Base-by-base conservation (phyloP, 2,113 vertebrate species). In the Charina bottae region DNA sequence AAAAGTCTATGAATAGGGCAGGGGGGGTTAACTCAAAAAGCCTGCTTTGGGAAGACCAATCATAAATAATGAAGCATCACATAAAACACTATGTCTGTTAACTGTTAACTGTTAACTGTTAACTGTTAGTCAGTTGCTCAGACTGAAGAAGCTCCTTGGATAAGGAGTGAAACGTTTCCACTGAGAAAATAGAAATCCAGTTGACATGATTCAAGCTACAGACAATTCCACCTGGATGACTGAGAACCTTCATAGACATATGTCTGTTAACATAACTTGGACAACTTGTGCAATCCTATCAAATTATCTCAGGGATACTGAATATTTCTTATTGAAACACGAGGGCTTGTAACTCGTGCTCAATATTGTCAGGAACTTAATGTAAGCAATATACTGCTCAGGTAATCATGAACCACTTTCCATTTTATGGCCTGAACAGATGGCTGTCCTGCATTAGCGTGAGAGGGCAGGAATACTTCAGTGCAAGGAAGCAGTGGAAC, bases 351-450 rank as follows among this genome's bases (percentile, higher is more conserved):
- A 89, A 56, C 1, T 94, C 87, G 42, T 8, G 42, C 37, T 78
- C 12, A 62, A 0, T 93, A 13, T 56, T 60, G 37, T 56, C 42
- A 15, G 13, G 46, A 26, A 42, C n/a, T 8, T 92, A 58, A 84
- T 19, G 59, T 62, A 86, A 58, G 33, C 85, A 92, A 93, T 90
- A 85, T 62, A 59, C 85, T 90, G 55, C 85, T 94, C 93, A 94
- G 93, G 90, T 89, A 92, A 2, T 85, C 33, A 0, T 92, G 90
- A 94, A 95, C 96, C 56, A 91, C 19, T 72, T 94, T 93, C 92
- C 11, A 64, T 87, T 89, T 94, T 89, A 83, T 12, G 42, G 91
- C 93, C 96, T 95, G 37, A 83, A 93, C 78, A 95, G 49, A 93
- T 91, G 89, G 90, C 92, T 64, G 2, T 92, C 56, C 59, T 93